Evolutionary conservation across 2,113 vertebrate species (phyloP).

Genomic region (Setophaga coronata): DNA sequence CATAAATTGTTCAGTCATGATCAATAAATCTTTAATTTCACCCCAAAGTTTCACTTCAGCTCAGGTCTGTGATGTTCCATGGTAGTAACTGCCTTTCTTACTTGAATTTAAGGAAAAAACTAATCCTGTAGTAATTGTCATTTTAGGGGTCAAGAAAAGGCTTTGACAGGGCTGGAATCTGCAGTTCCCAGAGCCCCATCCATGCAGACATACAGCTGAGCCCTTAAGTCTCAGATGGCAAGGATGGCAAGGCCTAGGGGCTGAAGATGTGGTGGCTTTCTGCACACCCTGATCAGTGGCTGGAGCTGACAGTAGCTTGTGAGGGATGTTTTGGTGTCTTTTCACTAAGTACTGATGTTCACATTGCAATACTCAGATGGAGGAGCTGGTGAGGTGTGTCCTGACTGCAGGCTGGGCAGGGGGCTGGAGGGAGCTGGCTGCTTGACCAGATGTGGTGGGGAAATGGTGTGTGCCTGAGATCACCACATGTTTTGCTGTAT

Average conservation of each 20-base stretch:
- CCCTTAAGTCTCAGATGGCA: no score
- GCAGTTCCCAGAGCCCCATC: background rate
- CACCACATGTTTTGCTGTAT: background rate
- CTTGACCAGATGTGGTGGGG: background rate
- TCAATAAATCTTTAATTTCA: background rate
- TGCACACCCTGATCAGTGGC: background rate
- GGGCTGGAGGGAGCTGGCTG: background rate
- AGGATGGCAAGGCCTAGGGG: background rate
- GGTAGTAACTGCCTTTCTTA: background rate
- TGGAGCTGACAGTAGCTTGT: background rate
- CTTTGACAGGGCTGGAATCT: background rate
- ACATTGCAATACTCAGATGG: fast-evolving
- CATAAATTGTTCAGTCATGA: background rate
- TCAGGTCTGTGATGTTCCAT: background rate
- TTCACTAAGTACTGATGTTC: background rate
- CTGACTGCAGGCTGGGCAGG: background rate
- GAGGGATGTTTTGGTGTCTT: background rate
- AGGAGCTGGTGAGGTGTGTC: background rate
- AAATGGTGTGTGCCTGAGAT: background rate
- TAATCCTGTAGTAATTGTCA: background rate
- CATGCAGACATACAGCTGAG: background rate
- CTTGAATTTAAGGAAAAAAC: background rate
- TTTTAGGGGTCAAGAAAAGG: background rate
- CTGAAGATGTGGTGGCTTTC: background rate
- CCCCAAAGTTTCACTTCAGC: background rate